Evolutionary conservation across 2,888 invertebrate genomes (phyloP), one percentile per base, ranked within the genome.

Genomic region (Craniophora ligustri): DNA sequence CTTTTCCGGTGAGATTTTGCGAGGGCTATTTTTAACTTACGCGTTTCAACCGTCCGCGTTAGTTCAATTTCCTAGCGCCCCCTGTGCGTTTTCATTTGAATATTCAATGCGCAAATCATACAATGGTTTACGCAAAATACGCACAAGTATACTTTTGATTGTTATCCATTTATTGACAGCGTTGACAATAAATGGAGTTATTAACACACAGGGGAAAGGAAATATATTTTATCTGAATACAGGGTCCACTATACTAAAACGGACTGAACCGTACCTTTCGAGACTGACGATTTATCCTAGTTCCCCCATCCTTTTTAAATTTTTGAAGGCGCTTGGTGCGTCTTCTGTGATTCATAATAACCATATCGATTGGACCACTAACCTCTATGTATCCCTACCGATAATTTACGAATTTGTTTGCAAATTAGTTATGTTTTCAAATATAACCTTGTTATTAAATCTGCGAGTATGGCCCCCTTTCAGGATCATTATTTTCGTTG

Each of bases 251-350:
- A 66, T 69, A 47, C 51, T 57, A 59, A 61, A 50, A 71, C 48
- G 70, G 77, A 75, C 66, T 70, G 75, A 74, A 50, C 58, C 67
- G 54, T 51, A 75, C 66, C 69, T 73, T 50, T 78, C 76, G 79
- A 89, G 89, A 89, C 90, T 90, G 90, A 89, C 79, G 79, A 82
- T 85, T 80, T 83, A 82, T 76, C 79, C 71, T 82, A 81, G 67
- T 71, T 76, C 64, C 57, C 62, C 59, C 36, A 49, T 51, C 64
- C 63, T 67, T 59, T 50, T 60, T 68, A 66, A 75, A 76, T 45
- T 61, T 65, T 66, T 56, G 56, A 70, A 72, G 32, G 62, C 64
- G 54, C 57, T 63, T 31, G 53, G 44, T 60, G 61, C 62, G 41
- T 55, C 55, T 26, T 18, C 47, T 48, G 59, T 63, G 47, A 57